Evolutionary conservation across 2,888 invertebrate genomes (phyloP), one percentile per base, ranked within the genome.

Genomic region (Ophion obscuratus): DNA sequence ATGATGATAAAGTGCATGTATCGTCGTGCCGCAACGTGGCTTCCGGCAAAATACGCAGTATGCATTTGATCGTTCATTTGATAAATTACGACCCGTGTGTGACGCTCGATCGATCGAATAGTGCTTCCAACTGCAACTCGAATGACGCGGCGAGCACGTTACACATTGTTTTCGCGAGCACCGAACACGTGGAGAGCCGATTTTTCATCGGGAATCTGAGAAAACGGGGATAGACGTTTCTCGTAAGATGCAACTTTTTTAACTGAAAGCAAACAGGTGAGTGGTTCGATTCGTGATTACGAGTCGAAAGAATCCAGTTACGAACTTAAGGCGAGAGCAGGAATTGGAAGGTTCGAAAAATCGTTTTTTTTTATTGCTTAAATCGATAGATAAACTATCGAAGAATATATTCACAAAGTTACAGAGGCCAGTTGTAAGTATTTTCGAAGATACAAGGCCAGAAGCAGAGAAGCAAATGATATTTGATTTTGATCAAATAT

Each of bases 91-190:
- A 73, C 76, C 68, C 83, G 83, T 77, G 80, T 67, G 77, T 81
- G 80, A 86, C 27, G 80, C 83, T 83, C 81, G 83, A 83, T 86
- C 86, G 86, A 86, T 83, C 74, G 64, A 59, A 78, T 75, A 83
- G 78, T 78, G 80, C 64, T 47, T 74, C 76, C 70, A 70, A 81
- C 64, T 77, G 44, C 71, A 70, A 59, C 27, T 66, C 70, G 67
- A 59, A 86, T 80, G 68, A 44, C 64, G 68, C 40, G 62, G 40
- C 68, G 20, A 62, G 76, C 71, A 76, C 74, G 68, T 81, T 64
- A 14, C 68, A 47, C 68, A 57, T 77, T 83, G 67, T 80, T 86
- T 83, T 81, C 81, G 20, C 83, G 44, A 73, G 61, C 47, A 77
- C 73, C 67, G 44, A 73, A 81, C 86, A 83, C 83, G 86, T 83